These are phyloP conservation scores for Leuciscus idus DNA, from an alignment of 2,113 vertebrate species.

Conservation along the genomic window DNA sequence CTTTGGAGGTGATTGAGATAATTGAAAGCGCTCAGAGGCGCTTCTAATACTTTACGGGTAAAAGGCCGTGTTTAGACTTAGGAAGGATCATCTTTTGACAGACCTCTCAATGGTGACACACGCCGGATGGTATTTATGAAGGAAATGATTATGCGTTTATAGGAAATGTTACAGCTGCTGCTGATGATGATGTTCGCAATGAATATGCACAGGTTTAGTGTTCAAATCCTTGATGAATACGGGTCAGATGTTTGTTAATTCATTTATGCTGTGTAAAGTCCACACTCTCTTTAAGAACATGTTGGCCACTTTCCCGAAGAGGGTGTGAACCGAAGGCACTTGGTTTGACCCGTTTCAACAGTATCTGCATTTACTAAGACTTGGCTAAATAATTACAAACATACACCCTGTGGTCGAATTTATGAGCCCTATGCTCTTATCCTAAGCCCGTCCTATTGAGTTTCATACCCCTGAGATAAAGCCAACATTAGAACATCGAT, in stretches of 20 bases:
- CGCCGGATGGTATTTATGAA: slow-evolving; percentile 34
- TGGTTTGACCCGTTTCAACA: neutral
- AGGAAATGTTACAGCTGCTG: slow-evolving; percentile 15
- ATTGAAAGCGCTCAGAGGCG: slow-evolving; percentile 48
- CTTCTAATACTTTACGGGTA: slow-evolving; percentile 43
- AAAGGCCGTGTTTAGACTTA: slow-evolving; percentile 41
- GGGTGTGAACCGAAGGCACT: slow-evolving; percentile 36
- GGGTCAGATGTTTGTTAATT: slow-evolving; percentile 10
- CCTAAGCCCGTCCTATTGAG: slow-evolving; percentile 50
- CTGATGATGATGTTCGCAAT: neutral
- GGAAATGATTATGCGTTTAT: slow-evolving; percentile 33
- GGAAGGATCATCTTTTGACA: slow-evolving; percentile 39
- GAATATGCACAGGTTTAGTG: neutral
- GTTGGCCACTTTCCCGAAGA: neutral
- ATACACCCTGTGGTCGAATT: slow-evolving; percentile 44
- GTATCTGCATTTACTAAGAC: slow-evolving; percentile 33
- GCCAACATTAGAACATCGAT: slow-evolving; percentile 53
- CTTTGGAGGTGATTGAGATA: slow-evolving; percentile 59
- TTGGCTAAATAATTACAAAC: slow-evolving; percentile 50
- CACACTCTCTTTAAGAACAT: neutral
- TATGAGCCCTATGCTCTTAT: slow-evolving; percentile 36
- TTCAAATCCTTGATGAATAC: slow-evolving; percentile 12
- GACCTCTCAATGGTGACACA: slow-evolving; percentile 36
- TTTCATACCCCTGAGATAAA: slow-evolving; percentile 53
- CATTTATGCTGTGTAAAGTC: slow-evolving; percentile 1